Conservation (phyloP, 2,113 vertebrate species). For the Crocuta crocuta region DNA sequence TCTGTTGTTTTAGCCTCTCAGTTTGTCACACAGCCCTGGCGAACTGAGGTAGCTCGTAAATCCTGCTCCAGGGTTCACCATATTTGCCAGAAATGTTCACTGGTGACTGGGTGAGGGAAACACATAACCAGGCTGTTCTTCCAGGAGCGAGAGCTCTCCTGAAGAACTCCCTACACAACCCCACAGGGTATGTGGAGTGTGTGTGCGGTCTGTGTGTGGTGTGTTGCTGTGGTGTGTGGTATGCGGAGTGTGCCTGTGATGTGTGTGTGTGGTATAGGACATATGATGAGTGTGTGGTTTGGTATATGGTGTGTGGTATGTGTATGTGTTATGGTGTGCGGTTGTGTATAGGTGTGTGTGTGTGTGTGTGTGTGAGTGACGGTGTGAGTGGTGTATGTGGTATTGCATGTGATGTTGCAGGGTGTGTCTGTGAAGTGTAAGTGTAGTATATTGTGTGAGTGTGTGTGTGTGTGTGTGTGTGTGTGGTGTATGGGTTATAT, state of each 20-base stretch:
- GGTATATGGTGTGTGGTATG: background rate
- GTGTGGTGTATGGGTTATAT: background rate
- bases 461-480: background rate
- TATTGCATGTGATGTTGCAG: background rate
- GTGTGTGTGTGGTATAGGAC: too few species aligned
- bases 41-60: fast-evolving
- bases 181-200: background rate
- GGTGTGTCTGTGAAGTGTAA: background rate
- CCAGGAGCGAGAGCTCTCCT: background rate
- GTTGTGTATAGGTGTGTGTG: background rate
- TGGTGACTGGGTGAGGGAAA: background rate
- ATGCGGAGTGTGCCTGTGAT: background rate
- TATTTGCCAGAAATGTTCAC: background rate
- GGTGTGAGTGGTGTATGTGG: background rate
- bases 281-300: too few species aligned
- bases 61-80: fast-evolving
- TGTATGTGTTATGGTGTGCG: background rate
- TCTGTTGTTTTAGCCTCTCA: background rate
- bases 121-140: too few species aligned
- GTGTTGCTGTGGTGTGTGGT: background rate
- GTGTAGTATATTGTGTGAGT: background rate
- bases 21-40: background rate
- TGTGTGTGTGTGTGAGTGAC: fast-evolving
- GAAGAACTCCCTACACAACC: too few species aligned
- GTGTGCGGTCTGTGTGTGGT: background rate